phyloP scores from a whole-genome alignment of 2,888 invertebrate species.

The Epinotia nisella region DNA sequence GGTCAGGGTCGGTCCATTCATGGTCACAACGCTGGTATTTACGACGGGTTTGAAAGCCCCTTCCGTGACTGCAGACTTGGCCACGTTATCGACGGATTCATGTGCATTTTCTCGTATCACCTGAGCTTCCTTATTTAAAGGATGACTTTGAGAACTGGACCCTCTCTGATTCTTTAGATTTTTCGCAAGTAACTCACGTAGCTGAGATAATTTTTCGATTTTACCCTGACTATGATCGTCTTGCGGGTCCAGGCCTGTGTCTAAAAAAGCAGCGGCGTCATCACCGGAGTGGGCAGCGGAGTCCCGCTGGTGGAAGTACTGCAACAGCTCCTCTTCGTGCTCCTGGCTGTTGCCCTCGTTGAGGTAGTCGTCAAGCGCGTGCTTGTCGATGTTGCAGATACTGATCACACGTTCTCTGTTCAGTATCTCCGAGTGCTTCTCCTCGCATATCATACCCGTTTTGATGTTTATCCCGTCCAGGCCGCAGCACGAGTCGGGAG shows the following conservation, averaged over 20 bases:
- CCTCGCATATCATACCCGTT: slow-evolving; percentile 78
- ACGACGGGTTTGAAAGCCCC: slow-evolving; percentile 71
- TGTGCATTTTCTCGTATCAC: slow-evolving; percentile 56
- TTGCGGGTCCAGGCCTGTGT: slow-evolving; percentile 74
- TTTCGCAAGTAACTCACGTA: slow-evolving; percentile 88
- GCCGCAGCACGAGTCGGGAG: slow-evolving; percentile 82
- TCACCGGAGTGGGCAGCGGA: slow-evolving; percentile 59
- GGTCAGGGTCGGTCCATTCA: slow-evolving; percentile 58
- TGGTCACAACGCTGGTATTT: slow-evolving; percentile 51
- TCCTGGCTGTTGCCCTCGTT: slow-evolving; percentile 90
- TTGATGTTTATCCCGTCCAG: slow-evolving; percentile 77
- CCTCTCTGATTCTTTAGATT: slow-evolving; percentile 84
- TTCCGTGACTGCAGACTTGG: slow-evolving; percentile 61
- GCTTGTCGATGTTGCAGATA: slow-evolving; percentile 91
- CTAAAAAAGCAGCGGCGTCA: slow-evolving; percentile 70
- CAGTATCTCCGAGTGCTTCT: slow-evolving; percentile 82
- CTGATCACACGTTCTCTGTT: slow-evolving; percentile 89
- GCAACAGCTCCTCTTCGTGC: slow-evolving; percentile 93
- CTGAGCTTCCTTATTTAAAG: slow-evolving; percentile 58
- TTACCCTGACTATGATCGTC: slow-evolving; percentile 82
- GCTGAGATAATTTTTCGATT: slow-evolving; percentile 89
- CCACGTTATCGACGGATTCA: slow-evolving; percentile 53
- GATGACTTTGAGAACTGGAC: slow-evolving; percentile 60
- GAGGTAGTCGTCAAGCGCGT: slow-evolving; percentile 92
- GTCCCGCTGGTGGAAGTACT: slow-evolving; percentile 89